Base-by-base conservation (phyloP, 2,888 invertebrate genomes). In the Eupithecia vulgata region DNA sequence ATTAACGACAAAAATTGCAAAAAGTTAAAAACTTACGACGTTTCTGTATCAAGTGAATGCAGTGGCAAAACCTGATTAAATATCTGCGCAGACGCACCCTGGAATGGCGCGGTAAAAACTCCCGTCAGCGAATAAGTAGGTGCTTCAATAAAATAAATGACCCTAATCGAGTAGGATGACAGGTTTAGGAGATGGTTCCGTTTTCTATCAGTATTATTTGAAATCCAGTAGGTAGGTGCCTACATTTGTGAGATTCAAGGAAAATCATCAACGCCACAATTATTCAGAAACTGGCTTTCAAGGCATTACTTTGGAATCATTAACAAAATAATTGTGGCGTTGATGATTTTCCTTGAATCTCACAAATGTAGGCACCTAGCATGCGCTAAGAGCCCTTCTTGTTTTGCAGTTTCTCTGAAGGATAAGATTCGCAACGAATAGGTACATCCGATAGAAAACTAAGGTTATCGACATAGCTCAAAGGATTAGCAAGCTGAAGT, bases 111-210 rank as follows among this genome's bases (percentile, higher is more conserved):
- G 74, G 81, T 80, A 91, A 90, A 91, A 91, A 90, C 82, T 75
- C 80, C 80, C 82, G 80, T 82, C 81, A 83, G 83, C 80, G 76
- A 84, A 86, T 86, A 90, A 87, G 87, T 89, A 85, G 87, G 88
- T 85, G 88, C 87, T 85, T 88, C 86, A 88, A 90, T 90, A 90
- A 91, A 91, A 87, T 90, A 90, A 90, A 88, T 88, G 85, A 84
- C 85, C 84, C 87, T 88, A 89, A 89, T 89, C 86, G 84, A 82
- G 13, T 30, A 62, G 59, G 34, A 61, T 17, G 61, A 34, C 61
- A 34, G 34, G 57, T 52, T 57, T 35, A 57, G 30, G 25, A 37
- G 7, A 13, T 13, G 17, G 68, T 17, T 67, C 15, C 25, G 21
- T 67, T 67, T 34, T 6, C 59, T 61, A 61, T 61, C 15, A 61